Conservation (phyloP, 2,888 invertebrate species). For the Eucera pruinosa region DNA sequence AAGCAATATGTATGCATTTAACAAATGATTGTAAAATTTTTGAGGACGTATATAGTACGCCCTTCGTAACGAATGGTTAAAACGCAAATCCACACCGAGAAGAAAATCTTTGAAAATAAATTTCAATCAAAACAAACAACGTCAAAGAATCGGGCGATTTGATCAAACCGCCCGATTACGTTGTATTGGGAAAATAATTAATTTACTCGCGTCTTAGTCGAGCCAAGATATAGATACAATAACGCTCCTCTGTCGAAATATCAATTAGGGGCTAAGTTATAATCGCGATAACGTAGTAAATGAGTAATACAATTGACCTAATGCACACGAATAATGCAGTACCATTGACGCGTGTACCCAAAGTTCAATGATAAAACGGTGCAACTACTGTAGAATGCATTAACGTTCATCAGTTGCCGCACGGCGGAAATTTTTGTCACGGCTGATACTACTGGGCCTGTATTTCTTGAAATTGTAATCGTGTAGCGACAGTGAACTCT, state of each 20-base stretch:
- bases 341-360: conserved; percentile 41
- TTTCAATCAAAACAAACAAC: no score
- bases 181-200: background rate
- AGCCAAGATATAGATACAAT: background rate
- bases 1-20: no score
- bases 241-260: background rate
- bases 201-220: background rate
- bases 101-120: no score
- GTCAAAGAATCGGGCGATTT: no score
- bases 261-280: conserved; percentile 22
- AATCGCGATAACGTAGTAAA: conserved; percentile 16
- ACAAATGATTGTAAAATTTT: no score
- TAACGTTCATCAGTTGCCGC: background rate
- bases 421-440: background rate
- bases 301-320: conserved; percentile 34
- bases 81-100: no score
- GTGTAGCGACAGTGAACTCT: background rate
- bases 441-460: no score
- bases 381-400: background rate
- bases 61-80: no score
- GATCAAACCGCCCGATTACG: background rate
- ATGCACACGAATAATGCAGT: conserved; percentile 22
- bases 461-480: no score
- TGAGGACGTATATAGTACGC: no score
- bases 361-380: conserved; percentile 58